Evolutionary conservation across 2,113 vertebrate species (phyloP).

Genomic region (Plecotus auritus): DNA sequence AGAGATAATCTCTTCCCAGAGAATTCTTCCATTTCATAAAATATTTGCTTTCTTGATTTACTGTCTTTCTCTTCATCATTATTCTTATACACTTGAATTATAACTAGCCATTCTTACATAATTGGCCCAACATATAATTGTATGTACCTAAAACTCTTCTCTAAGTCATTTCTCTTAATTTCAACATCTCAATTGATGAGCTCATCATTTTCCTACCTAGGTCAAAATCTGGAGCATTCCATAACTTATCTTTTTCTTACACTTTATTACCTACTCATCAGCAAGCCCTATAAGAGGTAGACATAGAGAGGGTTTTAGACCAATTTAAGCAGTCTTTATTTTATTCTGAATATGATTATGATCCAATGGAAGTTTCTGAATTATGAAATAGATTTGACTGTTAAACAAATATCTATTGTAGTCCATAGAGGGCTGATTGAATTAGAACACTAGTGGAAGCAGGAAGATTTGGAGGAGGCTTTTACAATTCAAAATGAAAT

Average conservation of each 20-base stretch:
- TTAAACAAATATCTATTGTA: background rate
- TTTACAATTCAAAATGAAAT: background rate
- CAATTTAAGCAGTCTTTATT: background rate
- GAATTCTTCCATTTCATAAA: background rate
- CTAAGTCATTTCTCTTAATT: background rate
- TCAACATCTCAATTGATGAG: background rate
- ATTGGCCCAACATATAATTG: background rate
- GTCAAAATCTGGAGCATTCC: background rate
- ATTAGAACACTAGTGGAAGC: background rate
- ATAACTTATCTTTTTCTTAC: background rate
- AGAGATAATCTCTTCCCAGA: background rate
- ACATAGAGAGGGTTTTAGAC: background rate
- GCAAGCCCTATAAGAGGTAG: background rate
- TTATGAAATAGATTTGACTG: background rate
- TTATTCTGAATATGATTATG: background rate
- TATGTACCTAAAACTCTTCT: background rate
- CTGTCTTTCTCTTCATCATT: background rate
- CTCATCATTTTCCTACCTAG: background rate
- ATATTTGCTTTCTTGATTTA: background rate
- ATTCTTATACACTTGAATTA: background rate
- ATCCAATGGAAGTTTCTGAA: background rate
- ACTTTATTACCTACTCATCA: background rate
- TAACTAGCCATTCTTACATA: background rate
- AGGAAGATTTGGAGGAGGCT: background rate
- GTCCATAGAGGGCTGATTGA: background rate